Evolutionary conservation across 2,888 invertebrate genomes (phyloP), one percentile per base, ranked within the genome.

Genomic region (Phasia obesa): DNA sequence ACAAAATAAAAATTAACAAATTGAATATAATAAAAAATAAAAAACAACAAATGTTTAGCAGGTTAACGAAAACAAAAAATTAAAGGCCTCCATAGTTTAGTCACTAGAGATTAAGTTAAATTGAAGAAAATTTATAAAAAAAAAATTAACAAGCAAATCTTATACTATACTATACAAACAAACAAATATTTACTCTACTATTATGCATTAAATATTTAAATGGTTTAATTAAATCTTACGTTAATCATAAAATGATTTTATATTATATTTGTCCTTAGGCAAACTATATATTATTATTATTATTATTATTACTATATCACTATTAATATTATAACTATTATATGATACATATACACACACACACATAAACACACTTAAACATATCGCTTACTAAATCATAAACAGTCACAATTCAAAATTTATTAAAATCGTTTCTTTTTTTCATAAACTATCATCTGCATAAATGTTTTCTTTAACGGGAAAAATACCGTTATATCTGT

Each of bases 41-140:
- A n/a, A n/a, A n/a, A n/a, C 1, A 67, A 38, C 19, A 59, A 79
- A 79, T 76, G 74, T 79, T n/a, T 75, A 79, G 67, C 75, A 76
- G 79, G 75, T 83, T 78, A 75, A 76, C 25, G 67, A 51, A 44
- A 53, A 75, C 17, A 19, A 31, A 62, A 31, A 42, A 35, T 62
- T 35, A 57, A 83, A 83, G 75, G 83, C 79, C 83, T 83, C 83
- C 83, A 83, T 83, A 83, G 83, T 76, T 71, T 83, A 83, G 83
- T 83, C 83, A 83, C 75, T 83, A 83, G 67, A 21, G 15, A 42
- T 71, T 83, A 83, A 79, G 67, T 38, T 80, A 67, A 62, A 75
- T 75, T 65, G 27, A 60, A 71, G 21, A 7, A 53, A 77, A n/a
- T n/a, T n/a, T n/a, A n/a, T n/a, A 42, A 60, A 67, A 19, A 42